A percentile compares a stretch with the other conserved stretches of the same genome.
These are phyloP conservation scores for Psilopsiagon aurifrons DNA, from an alignment of 2,113 vertebrate species.

Conservation along the genomic window DNA sequence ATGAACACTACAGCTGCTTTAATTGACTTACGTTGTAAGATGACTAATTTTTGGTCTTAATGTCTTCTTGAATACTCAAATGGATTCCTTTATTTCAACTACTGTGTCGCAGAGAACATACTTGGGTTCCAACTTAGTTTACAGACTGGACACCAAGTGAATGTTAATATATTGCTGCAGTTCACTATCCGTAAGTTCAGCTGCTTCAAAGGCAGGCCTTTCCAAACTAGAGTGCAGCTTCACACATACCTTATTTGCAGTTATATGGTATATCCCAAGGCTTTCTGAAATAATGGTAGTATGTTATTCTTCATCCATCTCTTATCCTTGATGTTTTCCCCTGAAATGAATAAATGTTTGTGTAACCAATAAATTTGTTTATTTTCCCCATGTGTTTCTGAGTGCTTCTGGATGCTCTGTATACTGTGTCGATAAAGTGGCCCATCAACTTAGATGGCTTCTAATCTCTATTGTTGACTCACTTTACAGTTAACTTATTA, in stretches of 20 bases:
- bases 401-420: not conserved
- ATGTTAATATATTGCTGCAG: not conserved
- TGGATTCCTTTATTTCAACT: not conserved
- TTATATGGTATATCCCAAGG: not conserved
- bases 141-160: not conserved
- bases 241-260: not conserved
- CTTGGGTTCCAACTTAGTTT: not conserved
- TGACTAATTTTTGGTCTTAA: not conserved
- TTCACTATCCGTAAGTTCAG: not conserved
- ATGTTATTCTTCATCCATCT: not conserved
- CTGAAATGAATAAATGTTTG: slow-evolving; percentile 4
- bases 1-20: not conserved
- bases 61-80: not conserved
- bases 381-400: not conserved
- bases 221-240: not conserved
- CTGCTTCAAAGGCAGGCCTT: not conserved
- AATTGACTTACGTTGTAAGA: not conserved
- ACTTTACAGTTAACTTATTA: not conserved
- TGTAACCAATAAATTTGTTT: slow-evolving; percentile 5
- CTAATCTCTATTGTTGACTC: not conserved
- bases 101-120: not conserved
- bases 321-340: not conserved
- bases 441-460: not conserved
- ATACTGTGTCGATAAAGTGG: not conserved
- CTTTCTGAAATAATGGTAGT: not conserved